These are phyloP conservation scores for Bufotes viridis DNA, from an alignment of 2,797 vertebrate genomes.

Conservation along the genomic window DNA sequence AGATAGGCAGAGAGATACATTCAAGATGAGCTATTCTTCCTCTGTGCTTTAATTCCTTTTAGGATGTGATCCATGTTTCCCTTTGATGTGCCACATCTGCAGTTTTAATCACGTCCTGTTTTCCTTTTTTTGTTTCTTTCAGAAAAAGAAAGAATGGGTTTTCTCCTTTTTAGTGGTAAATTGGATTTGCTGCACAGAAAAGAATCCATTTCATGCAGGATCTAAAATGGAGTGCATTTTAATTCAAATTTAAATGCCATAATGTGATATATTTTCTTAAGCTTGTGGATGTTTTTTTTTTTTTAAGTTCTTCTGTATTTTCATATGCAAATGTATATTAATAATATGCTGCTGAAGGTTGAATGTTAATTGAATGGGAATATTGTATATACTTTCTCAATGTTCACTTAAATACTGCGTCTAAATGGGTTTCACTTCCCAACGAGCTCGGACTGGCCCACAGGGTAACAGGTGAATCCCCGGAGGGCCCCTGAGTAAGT, in stretches of 20 bases:
- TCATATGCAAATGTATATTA: conserved; percentile 83
- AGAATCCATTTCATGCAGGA: conserved; percentile 68
- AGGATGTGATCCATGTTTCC: conserved; percentile 12
- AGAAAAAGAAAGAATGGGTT: conserved; percentile 92
- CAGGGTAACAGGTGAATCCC: too few species aligned
- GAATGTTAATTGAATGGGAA: conserved; percentile 69
- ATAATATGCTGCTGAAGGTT: conserved; percentile 75
- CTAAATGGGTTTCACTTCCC: conserved; percentile 50
- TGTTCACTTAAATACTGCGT: conserved; percentile 32
- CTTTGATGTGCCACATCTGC: conserved; percentile 58
- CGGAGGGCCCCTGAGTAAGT: too few species aligned
- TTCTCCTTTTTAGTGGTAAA: conserved; percentile 81
- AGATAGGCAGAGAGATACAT: not conserved
- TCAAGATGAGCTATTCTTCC: conserved; percentile 32
- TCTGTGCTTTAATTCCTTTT: conserved; percentile 45
- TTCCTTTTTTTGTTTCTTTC: conserved; percentile 63
- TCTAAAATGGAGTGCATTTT: conserved; percentile 63
- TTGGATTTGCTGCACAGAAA: conserved; percentile 63
- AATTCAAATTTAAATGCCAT: conserved; percentile 73
- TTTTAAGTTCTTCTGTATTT: conserved; percentile 89
- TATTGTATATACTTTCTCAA: conserved; percentile 64
- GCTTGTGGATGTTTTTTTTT: conserved; percentile 75
- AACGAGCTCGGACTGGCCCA: too few species aligned
- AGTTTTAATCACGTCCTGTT: conserved; percentile 58
- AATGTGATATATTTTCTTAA: conserved; percentile 77